Evolutionary conservation across 2,888 invertebrate genomes (phyloP), one percentile per base, ranked within the genome.

Genomic region (Pharmacophagus antenor): DNA sequence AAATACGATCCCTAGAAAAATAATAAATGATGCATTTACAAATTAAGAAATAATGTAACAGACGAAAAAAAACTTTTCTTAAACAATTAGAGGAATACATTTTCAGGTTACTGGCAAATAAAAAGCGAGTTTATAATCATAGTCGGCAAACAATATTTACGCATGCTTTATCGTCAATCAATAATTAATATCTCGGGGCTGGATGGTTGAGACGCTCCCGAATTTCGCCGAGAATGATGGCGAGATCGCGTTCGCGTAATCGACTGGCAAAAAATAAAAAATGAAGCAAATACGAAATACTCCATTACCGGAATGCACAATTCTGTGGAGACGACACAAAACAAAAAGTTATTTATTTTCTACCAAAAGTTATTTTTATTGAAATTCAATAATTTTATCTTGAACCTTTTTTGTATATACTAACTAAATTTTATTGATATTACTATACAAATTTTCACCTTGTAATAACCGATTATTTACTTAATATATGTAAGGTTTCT

Each of bases 221-320:
- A 90, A 90, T 90, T 90, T 89, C 87, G 86, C 86, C 79, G 72
- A 82, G 85, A 86, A 85, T 82, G 85, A 85, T 83, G 85, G 79
- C 80, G 80, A 82, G 85, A 87, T 88, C 89, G 89, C 87, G 87
- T 89, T 88, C 90, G 86, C 80, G 90, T 90, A 90, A 90, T 89
- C 89, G 89, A 85, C 84, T 77, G 75, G 72, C 87, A 89, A 89
- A 90, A 90, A 90, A 84, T 85, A 82, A 89, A 89, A 88, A 90
- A 88, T 88, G 88, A 90, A 85, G 80, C 88, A 90, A 90, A 90
- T 89, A 89, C 88, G 87, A 88, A 90, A 88, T 89, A 88, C 88
- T 88, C 85, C 88, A 89, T 90, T 89, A 89, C 88, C 69, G 77
- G 71, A 73, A 66, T 65, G 74, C 61, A 68, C 79, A 61, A 70